These are phyloP conservation scores for Scaptomyza parva DNA, from an alignment of 2,888 invertebrate species.

Conservation along the genomic window DNA sequence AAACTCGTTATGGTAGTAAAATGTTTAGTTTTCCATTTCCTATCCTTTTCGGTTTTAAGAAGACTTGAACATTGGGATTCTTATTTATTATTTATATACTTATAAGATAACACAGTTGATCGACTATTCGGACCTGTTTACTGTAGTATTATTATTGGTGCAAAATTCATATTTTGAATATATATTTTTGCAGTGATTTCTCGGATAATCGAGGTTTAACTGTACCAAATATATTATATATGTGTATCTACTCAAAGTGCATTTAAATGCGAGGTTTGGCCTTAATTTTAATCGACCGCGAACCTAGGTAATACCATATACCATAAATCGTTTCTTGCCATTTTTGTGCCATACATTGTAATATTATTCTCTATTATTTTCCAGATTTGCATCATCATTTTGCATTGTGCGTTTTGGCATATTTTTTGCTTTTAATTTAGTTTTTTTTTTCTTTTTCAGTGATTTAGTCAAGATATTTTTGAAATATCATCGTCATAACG, in stretches of 20 bases:
- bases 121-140: not conserved
- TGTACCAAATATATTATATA: constrained; percentile 10
- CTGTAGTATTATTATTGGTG: not conserved
- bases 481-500: constrained; percentile 27
- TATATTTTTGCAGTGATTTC: not conserved
- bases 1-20: constrained; percentile 50
- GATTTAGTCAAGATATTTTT: constrained; percentile 37
- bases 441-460: not conserved
- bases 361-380: constrained; percentile 7
- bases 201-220: not conserved
- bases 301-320: not conserved
- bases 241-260: not conserved
- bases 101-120: constrained; percentile 2
- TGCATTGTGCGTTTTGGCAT: constrained; percentile 24
- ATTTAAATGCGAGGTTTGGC: constrained; percentile 1
- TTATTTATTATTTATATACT: constrained; percentile 11
- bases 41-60: not conserved
- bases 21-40: constrained; percentile 28
- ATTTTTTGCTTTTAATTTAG: not conserved
- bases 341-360: not conserved
- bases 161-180: not conserved
- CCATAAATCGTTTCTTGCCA: not conserved
- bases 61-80: constrained; percentile 45
- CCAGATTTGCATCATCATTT: constrained; percentile 3
- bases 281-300: not conserved